Percentiles rank a stretch among this genome's conserved stretches.
Evolutionary conservation across 2,888 invertebrate genomes (phyloP).

Genomic region (Kryphioiulus occultus): DNA sequence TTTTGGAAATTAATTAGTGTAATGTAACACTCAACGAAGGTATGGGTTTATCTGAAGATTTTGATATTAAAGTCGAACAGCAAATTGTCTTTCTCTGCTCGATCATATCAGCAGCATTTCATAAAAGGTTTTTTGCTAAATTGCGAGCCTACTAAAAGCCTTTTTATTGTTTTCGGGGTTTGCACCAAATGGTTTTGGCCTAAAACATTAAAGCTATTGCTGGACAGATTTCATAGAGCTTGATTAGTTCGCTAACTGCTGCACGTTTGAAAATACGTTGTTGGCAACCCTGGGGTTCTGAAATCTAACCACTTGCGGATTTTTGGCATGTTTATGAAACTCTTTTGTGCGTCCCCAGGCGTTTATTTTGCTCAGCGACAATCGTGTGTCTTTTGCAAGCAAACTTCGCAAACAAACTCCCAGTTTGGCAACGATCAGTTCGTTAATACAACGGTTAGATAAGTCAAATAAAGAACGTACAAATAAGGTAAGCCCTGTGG

Average conservation of each 20-base stretch:
- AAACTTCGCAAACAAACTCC: background rate
- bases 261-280: background rate
- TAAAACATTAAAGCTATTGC: background rate
- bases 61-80: background rate
- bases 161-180: conserved; percentile 22
- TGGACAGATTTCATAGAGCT: conserved; percentile 19
- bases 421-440: background rate
- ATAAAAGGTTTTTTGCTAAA: background rate
- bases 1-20: no score
- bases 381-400: background rate
- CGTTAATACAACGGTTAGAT: background rate
- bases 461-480: background rate
- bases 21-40: no score
- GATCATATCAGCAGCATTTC: background rate
- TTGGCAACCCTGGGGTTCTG: background rate
- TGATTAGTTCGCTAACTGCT: conserved; percentile 19
- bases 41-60: background rate
- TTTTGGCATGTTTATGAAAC: conserved; percentile 33
- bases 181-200: background rate
- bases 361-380: background rate
- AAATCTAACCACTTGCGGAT: conserved; percentile 10
- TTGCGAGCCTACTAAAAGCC: background rate
- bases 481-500: background rate
- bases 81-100: background rate
- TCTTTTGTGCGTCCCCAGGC: background rate